A percentile compares a stretch with the other conserved stretches of the same genome.
phyloP scores from a whole-genome alignment of 2,888 invertebrate species.

The Microchrysa polita region DNA sequence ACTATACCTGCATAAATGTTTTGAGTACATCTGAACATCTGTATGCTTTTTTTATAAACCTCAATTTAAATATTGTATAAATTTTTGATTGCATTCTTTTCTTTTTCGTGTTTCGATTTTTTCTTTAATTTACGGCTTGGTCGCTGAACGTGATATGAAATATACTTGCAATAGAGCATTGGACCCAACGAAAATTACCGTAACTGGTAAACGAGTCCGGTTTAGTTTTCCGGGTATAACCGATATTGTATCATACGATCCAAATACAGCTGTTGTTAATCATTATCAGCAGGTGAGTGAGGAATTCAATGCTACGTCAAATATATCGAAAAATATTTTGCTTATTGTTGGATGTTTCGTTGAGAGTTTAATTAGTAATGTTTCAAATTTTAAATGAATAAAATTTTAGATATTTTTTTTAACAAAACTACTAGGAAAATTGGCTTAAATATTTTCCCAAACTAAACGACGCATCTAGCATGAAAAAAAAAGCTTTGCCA shows the following conservation, averaged over 20 bases:
- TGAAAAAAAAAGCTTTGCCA: too few relatives aligned
- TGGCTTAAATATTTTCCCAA: too few relatives aligned
- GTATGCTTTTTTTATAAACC: conserved; percentile 23
- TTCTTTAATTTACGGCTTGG: conserved; percentile 1
- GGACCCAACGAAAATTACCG: conserved; percentile 91
- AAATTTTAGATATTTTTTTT: too few relatives aligned
- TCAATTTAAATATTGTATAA: conserved; percentile 2
- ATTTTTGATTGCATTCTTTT: conserved; percentile 18
- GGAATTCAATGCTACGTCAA: not conserved
- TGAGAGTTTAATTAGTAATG: not conserved
- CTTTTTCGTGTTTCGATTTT: conserved; percentile 38
- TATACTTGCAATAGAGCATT: conserved; percentile 73
- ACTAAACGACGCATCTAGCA: too few relatives aligned
- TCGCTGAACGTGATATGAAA: conserved; percentile 42
- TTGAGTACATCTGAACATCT: not conserved
- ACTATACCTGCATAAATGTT: not conserved
- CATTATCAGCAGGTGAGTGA: conserved; percentile 72
- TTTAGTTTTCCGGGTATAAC: conserved; percentile 83
- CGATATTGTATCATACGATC: conserved; percentile 82
- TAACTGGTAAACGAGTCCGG: conserved; percentile 81
- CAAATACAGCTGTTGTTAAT: conserved; percentile 72
- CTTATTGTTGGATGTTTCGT: conserved; percentile 17
- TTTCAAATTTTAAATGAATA: too few relatives aligned
- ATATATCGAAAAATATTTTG: not conserved
- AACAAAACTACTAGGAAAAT: too few relatives aligned